These are phyloP conservation scores for Vireo griseus DNA, from an alignment of 2,797 vertebrate species.

Conservation along the genomic window DNA sequence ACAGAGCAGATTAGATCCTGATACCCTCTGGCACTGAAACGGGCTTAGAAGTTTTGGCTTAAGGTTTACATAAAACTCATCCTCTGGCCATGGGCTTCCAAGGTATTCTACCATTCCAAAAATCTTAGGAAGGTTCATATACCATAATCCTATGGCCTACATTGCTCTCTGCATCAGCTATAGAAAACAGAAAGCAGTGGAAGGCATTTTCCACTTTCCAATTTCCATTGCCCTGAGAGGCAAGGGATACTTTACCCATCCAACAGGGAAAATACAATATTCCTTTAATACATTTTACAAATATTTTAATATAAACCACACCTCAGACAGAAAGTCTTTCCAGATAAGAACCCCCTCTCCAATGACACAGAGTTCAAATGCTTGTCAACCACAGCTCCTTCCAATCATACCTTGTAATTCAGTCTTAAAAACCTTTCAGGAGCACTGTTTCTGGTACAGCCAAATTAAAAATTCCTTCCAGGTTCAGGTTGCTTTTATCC, in stretches of 20 bases:
- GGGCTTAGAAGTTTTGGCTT: neutral
- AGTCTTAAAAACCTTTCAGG: neutral
- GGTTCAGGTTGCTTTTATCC: neutral
- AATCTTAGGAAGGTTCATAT: neutral
- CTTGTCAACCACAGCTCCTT: neutral
- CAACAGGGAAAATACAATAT: neutral
- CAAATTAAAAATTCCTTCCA: neutral
- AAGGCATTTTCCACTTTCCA: neutral
- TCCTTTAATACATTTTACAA: neutral
- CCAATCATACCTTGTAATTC: neutral
- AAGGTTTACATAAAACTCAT: neutral
- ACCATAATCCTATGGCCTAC: neutral
- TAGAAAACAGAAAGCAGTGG: neutral
- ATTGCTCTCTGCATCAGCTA: neutral
- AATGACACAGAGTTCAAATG: neutral
- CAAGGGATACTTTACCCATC: neutral
- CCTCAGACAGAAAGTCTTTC: conserved; percentile 64
- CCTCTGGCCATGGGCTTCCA: neutral
- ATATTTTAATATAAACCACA: conserved; percentile 15
- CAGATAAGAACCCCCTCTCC: neutral
- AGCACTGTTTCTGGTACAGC: neutral
- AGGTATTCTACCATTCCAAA: neutral
- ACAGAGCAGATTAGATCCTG: neutral
- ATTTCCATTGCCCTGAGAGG: neutral
- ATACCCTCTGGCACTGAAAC: neutral